These are phyloP conservation scores for Zaprionus ornatus DNA, from an alignment of 1,140 invertebrate species.

Conservation along the genomic window DNA sequence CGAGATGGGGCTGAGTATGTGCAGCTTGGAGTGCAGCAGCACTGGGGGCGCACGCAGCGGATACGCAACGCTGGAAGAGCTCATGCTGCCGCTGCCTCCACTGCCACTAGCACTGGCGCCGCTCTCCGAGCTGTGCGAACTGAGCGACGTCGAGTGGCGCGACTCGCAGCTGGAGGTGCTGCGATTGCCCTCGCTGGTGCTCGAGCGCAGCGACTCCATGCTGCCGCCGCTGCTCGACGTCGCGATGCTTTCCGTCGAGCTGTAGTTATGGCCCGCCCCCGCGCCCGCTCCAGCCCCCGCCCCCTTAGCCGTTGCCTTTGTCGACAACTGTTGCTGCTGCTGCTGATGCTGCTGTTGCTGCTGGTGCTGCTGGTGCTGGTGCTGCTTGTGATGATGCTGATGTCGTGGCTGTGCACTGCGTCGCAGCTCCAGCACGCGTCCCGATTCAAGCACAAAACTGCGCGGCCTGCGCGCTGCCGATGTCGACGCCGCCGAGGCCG, in stretches of 20 bases:
- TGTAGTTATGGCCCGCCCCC: conserved; percentile 87
- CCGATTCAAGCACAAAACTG: conserved; percentile 80
- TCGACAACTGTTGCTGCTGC: conserved; percentile 33
- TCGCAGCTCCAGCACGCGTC: conserved; percentile 84
- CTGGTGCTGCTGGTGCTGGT: conserved; percentile 84
- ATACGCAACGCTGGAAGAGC: conserved; percentile 85
- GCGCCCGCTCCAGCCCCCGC: background rate
- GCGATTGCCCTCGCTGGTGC: conserved; percentile 92
- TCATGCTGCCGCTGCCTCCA: conserved; percentile 25
- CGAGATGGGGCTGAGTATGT: conserved; percentile 94
- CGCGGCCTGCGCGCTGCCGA: conserved; percentile 49
- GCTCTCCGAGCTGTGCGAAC: conserved; percentile 93
- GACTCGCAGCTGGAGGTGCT: conserved; percentile 92
- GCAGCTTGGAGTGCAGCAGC: conserved; percentile 89
- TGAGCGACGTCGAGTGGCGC: conserved; percentile 90
- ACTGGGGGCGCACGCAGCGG: conserved; percentile 88
- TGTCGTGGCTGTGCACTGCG: conserved; percentile 70
- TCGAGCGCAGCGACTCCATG: conserved; percentile 92
- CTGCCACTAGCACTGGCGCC: conserved; percentile 84
- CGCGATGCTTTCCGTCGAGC: conserved; percentile 93
- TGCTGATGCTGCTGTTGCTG: conserved; percentile 72
- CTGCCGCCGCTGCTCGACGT: conserved; percentile 93
- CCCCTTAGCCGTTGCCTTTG: background rate
- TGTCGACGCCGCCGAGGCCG: background rate
- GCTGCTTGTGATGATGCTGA: conserved; percentile 34